These are phyloP conservation scores for Craniophora ligustri DNA, from an alignment of 2,888 invertebrate genomes.

Conservation along the genomic window DNA sequence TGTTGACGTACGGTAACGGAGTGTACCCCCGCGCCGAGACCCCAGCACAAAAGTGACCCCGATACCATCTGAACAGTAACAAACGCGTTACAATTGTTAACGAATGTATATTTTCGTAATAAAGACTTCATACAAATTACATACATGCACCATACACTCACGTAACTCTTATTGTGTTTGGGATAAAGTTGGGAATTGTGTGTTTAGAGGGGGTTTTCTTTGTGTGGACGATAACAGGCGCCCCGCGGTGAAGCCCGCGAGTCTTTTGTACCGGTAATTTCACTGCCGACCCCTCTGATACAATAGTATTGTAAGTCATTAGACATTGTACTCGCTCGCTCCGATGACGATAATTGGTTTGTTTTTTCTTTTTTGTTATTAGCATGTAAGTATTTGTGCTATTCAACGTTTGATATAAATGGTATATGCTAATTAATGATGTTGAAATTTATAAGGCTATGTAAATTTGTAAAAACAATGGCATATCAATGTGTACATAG, in stretches of 20 bases:
- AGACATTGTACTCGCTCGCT: slow-evolving; percentile 63
- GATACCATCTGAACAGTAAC: slow-evolving; percentile 69
- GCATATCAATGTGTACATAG: too few relatives aligned
- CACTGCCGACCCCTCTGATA: slow-evolving; percentile 63
- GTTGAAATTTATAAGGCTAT: background rate
- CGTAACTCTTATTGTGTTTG: background rate
- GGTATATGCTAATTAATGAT: background rate
- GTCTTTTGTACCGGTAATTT: slow-evolving; percentile 76
- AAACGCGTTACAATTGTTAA: slow-evolving; percentile 59
- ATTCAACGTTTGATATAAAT: slow-evolving; percentile 14
- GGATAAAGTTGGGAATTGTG: slow-evolving; percentile 22
- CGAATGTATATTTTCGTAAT: slow-evolving; percentile 61
- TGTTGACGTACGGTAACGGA: slow-evolving; percentile 32
- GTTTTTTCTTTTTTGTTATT: slow-evolving; percentile 42
- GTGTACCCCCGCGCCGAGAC: slow-evolving; percentile 42
- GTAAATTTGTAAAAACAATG: too few relatives aligned
- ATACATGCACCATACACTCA: slow-evolving; percentile 13
- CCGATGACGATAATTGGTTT: slow-evolving; percentile 60
- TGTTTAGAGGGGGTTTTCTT: slow-evolving; percentile 1
- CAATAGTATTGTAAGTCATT: slow-evolving; percentile 69
- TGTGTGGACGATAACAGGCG: slow-evolving; percentile 65
- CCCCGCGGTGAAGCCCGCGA: slow-evolving; percentile 69
- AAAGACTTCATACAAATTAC: slow-evolving; percentile 50
- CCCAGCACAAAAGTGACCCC: slow-evolving; percentile 57
- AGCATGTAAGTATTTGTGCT: slow-evolving; percentile 31